Base-by-base conservation (phyloP, 2,888 invertebrate genomes). In the Pediacus dermestoides region DNA sequence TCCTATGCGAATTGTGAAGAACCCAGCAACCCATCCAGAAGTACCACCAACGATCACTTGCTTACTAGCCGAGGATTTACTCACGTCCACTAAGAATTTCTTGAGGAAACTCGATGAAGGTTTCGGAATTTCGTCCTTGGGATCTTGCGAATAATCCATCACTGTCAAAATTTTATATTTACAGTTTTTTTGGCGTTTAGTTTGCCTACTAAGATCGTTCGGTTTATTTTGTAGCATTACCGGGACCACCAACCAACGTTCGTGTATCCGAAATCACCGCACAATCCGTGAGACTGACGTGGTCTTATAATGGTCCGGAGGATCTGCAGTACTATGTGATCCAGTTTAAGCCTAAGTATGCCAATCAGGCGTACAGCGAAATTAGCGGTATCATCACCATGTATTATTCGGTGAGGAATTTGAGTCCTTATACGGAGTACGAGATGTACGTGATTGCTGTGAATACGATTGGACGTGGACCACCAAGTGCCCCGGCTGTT, bases 281-380 rank as follows among this genome's bases (percentile, higher is more conserved):
- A 4, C 89, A 90, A 11, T 89, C 93, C 2, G 92, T 97, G 13
- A 81, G 91, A 36, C 75, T 99, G 40, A 83, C 88, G 8, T 99
- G 97, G 97, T 85, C 88, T 0, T 91, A 92, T 71, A 87, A 85
- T 58, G 84, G 85, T 8, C 81, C 87, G 1, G 88, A 89, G 61
- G 92, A 93, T 59, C 80, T 94, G n/a, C 87, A 87, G 60, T 94
- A 94, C 69, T 97, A 94, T 73, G 89, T 94, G 53, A 90, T 97
- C 60, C 92, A 93, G 70, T 95, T 94, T 77, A 94, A 94, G 68
- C 92, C 92, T 28, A 93, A 92, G 75, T 88, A 87, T 70, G 89
- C 91, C 36, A 88, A 89, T 70, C 80, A 89, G 76, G 89, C 91
- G 28, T 93, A 84, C 74, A 86, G 88, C 60, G 93, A 94, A 71